These are phyloP conservation scores for Microhierax caerulescens DNA, from an alignment of 2,797 vertebrate genomes.

Conservation along the genomic window DNA sequence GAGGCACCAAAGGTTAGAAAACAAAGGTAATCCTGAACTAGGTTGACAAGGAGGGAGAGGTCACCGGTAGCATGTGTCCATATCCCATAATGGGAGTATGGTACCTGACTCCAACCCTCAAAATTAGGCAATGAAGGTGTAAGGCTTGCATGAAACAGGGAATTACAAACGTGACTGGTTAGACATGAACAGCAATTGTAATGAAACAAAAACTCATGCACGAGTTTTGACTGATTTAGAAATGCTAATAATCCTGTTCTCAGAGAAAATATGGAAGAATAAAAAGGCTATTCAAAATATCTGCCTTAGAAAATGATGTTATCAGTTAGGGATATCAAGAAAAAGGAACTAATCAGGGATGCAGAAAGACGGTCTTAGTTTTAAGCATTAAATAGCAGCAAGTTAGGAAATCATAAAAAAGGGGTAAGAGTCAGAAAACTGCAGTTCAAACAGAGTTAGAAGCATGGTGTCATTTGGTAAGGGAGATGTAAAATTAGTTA, in stretches of 20 bases:
- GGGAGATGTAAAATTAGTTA: background rate
- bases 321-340: background rate
- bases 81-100: background rate
- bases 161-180: background rate
- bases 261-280: background rate
- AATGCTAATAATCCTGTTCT: background rate
- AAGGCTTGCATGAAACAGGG: background rate
- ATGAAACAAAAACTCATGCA: background rate
- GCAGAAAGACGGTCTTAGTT: background rate
- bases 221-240: background rate
- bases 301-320: background rate
- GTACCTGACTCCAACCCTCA: background rate
- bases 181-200: background rate
- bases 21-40: background rate
- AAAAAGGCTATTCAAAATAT: background rate
- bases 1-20: background rate
- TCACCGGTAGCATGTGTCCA: background rate
- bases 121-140: background rate
- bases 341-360: background rate
- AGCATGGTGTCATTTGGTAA: background rate
- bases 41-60: background rate
- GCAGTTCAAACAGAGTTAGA: background rate
- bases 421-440: background rate
- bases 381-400: background rate
- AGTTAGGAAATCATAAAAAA: background rate